Conservation (phyloP, 2,888 invertebrate genomes). For the Polyploca ridens region DNA sequence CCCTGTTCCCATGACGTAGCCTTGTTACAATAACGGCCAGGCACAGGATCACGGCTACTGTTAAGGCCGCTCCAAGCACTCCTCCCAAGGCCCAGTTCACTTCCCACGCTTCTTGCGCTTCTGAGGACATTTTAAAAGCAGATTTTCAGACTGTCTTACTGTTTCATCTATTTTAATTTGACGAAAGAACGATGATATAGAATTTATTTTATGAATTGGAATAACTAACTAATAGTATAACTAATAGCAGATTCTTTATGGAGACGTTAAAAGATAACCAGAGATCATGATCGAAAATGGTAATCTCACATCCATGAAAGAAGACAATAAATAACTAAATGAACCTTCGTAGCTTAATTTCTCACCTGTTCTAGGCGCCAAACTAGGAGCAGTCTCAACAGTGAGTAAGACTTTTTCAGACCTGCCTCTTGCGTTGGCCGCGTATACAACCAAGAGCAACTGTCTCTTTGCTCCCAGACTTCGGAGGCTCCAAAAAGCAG, state of each 20-base stretch:
- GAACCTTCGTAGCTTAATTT: no score
- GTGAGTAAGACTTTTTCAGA: constrained; percentile 87
- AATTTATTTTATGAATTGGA: no score
- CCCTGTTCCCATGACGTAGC: constrained; percentile 79
- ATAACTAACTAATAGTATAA: no score
- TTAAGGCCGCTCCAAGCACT: constrained; percentile 88
- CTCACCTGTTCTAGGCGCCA: constrained; percentile 70
- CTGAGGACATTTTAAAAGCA: constrained; percentile 36
- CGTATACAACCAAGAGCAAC: constrained; percentile 91
- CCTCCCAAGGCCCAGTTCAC: constrained; percentile 85
- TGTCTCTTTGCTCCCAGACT: constrained; percentile 91
- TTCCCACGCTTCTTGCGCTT: constrained; percentile 78
- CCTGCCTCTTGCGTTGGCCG: constrained; percentile 92
- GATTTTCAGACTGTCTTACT: no score
- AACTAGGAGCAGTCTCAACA: constrained; percentile 69
- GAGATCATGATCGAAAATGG: no score
- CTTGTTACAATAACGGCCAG: constrained; percentile 86
- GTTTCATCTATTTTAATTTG: no score
- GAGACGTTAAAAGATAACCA: no score
- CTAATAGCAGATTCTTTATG: no score
- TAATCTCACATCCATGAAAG: no score
- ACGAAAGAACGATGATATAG: no score
- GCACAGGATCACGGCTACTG: constrained; percentile 87
- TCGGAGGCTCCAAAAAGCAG: constrained; percentile 90
- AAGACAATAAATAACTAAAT: no score